phyloP scores from a whole-genome alignment of 2,888 invertebrate species.

The Blastobasis lacticolella region DNA sequence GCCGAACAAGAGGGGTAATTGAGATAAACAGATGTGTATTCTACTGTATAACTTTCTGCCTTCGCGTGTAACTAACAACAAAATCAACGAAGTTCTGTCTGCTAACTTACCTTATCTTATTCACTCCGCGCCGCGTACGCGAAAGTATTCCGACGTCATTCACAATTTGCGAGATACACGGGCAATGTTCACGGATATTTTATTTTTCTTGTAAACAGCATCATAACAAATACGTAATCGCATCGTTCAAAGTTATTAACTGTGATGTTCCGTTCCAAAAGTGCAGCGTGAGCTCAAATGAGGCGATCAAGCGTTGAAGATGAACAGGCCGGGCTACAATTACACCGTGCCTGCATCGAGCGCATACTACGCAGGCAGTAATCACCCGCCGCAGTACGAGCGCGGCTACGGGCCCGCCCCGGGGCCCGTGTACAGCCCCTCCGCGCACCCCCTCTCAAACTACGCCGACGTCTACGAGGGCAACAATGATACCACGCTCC shows the following conservation, averaged over 20 bases:
- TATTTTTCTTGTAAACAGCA: constrained; percentile 28
- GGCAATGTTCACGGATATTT: no score
- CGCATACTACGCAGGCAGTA: constrained; percentile 60
- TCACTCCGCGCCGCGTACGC: neutral
- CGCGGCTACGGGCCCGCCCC: constrained; percentile 58
- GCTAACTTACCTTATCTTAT: constrained; percentile 28
- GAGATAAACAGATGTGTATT: constrained; percentile 64
- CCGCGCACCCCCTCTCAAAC: constrained; percentile 62
- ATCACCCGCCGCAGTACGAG: constrained; percentile 63
- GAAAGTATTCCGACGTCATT: no score
- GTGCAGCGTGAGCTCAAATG: constrained; percentile 61
- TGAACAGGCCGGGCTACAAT: constrained; percentile 72
- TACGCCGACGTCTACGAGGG: constrained; percentile 71
- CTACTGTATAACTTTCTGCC: constrained; percentile 52
- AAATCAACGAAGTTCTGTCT: constrained; percentile 50
- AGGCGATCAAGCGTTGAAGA: constrained; percentile 62
- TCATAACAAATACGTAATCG: constrained; percentile 24
- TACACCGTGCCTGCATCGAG: constrained; percentile 66
- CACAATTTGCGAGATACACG: no score
- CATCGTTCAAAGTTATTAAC: constrained; percentile 29
- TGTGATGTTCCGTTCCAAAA: constrained; percentile 25
- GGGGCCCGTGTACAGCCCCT: constrained; percentile 58
- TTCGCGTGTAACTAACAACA: constrained; percentile 48
- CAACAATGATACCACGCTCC: constrained; percentile 66
- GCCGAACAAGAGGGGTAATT: constrained; percentile 60